Percentiles rank a stretch among this genome's conserved stretches.
Evolutionary conservation across 2,797 vertebrate species (phyloP).

Genomic region (Chromis chromis): DNA sequence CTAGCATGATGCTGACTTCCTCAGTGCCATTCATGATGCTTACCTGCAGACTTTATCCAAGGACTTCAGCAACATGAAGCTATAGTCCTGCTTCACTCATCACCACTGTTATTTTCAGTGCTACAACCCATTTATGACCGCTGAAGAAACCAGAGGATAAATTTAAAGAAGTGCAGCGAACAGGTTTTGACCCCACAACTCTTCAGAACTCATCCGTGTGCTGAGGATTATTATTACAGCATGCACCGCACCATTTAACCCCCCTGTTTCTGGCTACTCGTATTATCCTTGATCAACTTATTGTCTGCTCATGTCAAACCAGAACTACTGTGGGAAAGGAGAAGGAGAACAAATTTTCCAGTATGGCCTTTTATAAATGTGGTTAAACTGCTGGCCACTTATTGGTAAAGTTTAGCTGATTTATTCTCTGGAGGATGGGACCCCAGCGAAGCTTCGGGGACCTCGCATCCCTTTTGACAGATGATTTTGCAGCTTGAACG

Average conservation of each 20-base stretch:
- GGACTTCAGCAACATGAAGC: constrained; percentile 89
- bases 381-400: background rate
- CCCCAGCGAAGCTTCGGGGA: constrained; percentile 6
- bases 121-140: background rate
- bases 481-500: constrained; percentile 18
- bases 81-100: constrained; percentile 75
- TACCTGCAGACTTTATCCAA: constrained; percentile 93
- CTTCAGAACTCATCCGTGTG: constrained; percentile 10
- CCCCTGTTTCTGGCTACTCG: background rate
- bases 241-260: background rate
- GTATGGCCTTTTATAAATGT: constrained; percentile 16
- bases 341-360: background rate
- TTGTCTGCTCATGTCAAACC: constrained; percentile 12
- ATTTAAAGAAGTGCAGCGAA: constrained; percentile 9
- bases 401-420: constrained; percentile 7
- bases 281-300: constrained; percentile 3
- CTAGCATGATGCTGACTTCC: constrained; percentile 94
- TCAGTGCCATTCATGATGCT: constrained; percentile 92
- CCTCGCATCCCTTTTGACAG: background rate
- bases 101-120: background rate
- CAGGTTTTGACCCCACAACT: constrained; percentile 31
- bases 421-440: constrained; percentile 8
- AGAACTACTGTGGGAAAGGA: constrained; percentile 24
- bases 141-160: constrained; percentile 10
- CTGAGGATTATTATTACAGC: background rate